These are phyloP conservation scores for Argyresthia goedartella DNA, from an alignment of 2,888 invertebrate species.

Conservation along the genomic window DNA sequence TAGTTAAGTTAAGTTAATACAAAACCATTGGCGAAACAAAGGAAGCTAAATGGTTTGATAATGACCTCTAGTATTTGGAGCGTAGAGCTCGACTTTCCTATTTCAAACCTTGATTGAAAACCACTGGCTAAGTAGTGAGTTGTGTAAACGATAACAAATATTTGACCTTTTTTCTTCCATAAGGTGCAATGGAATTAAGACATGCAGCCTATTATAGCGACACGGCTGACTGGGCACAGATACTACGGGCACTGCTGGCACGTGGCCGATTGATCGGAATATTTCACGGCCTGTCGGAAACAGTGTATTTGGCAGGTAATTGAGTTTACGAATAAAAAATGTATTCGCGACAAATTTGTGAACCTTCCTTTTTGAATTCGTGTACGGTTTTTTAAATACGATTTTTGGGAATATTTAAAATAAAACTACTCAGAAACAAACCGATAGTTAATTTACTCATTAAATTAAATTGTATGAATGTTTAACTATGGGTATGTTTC, in stretches of 20 bases:
- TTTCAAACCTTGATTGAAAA: slow-evolving; percentile 5
- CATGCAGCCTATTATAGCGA: background rate
- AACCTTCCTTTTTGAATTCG: background rate
- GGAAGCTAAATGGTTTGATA: background rate
- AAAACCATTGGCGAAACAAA: too few species aligned
- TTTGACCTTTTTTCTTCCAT: background rate
- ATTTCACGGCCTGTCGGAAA: background rate
- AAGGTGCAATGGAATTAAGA: slow-evolving; percentile 2
- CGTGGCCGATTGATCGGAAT: background rate
- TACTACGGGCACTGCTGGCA: background rate
- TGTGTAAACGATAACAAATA: background rate
- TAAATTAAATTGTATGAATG: too few species aligned
- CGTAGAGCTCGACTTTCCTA: slow-evolving; percentile 1
- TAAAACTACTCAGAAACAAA: background rate
- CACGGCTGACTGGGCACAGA: background rate
- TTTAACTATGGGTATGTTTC: too few species aligned
- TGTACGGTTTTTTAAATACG: background rate
- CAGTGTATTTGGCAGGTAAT: background rate
- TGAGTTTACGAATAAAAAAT: background rate
- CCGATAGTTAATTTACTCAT: too few species aligned
- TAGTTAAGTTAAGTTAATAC: too few species aligned
- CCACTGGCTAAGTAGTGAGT: background rate
- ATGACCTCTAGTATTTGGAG: slow-evolving; percentile 8
- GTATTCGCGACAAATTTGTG: background rate
- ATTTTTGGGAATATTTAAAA: background rate